Base-by-base conservation (phyloP, 2,888 invertebrate species). In the Drosophila subsilvestris region DNA sequence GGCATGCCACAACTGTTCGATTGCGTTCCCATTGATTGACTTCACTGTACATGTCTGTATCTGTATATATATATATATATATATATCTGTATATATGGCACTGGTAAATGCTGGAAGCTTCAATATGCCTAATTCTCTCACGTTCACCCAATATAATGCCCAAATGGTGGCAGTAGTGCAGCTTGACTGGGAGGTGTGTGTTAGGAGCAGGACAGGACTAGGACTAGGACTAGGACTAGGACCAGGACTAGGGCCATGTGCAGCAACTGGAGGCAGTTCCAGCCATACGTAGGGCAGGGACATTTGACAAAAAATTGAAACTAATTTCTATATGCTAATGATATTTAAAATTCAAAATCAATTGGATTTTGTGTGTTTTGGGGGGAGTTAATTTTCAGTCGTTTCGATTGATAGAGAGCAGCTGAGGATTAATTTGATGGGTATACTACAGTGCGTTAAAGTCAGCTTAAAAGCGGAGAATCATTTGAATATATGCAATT, bases 91-190 rank as follows among this genome's bases (percentile, higher is more conserved):
- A 47, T 63, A 43, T 76, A 65, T 71, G 72, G 71, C 71, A 71
- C 73, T 71, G 65, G 65, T 73, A 73, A 65, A 73, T 65, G 73
- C 74, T 71, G 73, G 57, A 71, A 58, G 71, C 73, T 72, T 71
- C 50, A 49, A 57, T 63, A 57, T 47, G 72, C 56, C 73, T 72
- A 72, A 63, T 56, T 67, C 67, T 67, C 66, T 67, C 68, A 67
- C 42, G 42, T 63, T 69, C 53, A 70, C 68, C 68, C 58, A 37
- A 48, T 37, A 50, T 32, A 37, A 37, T 37, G 37, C 14, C 37
- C 37, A 7, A 7, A n/a, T 37, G n/a, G 54, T 71, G 73, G 71
- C 71, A 71, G 71, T 72, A 71, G 71, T 72, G 71, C 71, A 58
- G 57, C 44, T 53, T 43, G 48, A 71, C 47, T 27, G 47, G 49